Evolutionary conservation across 2,113 vertebrate genomes (phyloP).

Genomic region (Dunckerocampus dactyliophorus): DNA sequence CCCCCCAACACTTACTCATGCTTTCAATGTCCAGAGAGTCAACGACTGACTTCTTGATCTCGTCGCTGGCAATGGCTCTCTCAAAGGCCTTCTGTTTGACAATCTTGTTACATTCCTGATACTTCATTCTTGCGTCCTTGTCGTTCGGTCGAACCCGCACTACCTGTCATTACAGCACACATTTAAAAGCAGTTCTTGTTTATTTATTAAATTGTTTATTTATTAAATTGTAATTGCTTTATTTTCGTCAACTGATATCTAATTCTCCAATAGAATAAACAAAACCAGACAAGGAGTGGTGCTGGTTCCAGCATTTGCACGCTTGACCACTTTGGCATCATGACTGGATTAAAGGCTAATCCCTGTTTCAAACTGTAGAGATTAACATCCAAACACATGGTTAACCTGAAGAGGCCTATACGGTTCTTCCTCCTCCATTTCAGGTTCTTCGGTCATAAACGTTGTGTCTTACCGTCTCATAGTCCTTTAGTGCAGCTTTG

Average conservation of each 20-base stretch:
- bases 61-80: slow-evolving; percentile 87
- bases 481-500: slow-evolving; percentile 90
- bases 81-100: slow-evolving; percentile 94
- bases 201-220: neutral
- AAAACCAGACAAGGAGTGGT: slow-evolving; percentile 4
- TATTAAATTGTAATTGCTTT: neutral
- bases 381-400: slow-evolving; percentile 12
- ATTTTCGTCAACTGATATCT: neutral
- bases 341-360: slow-evolving; percentile 46
- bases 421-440: neutral
- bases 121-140: slow-evolving; percentile 90
- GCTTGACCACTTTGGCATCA: slow-evolving; percentile 31
- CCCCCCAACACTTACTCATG: slow-evolving; percentile 89
- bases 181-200: neutral
- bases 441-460: neutral
- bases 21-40: slow-evolving; percentile 91
- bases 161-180: slow-evolving; percentile 67
- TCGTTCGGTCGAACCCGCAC: slow-evolving; percentile 88
- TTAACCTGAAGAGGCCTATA: neutral
- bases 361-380: slow-evolving; percentile 17
- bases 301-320: neutral
- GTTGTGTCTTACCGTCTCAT: slow-evolving; percentile 81
- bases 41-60: slow-evolving; percentile 85
- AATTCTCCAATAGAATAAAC: neutral
- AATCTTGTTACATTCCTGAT: slow-evolving; percentile 91